These are phyloP conservation scores for Physeter macrocephalus DNA, from an alignment of 2,113 vertebrate genomes.

Conservation along the genomic window DNA sequence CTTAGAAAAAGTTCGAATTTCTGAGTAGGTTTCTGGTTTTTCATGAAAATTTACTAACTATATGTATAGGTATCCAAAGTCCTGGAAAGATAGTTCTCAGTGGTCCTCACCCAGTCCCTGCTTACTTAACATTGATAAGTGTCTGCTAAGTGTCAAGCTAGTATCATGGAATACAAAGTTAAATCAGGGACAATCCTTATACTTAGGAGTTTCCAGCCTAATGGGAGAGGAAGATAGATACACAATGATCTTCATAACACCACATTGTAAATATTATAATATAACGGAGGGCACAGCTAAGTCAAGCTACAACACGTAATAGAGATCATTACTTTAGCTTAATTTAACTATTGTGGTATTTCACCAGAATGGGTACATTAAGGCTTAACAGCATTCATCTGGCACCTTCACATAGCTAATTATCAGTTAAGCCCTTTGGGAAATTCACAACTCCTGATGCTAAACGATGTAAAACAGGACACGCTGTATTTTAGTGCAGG, in stretches of 20 bases:
- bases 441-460: not conserved
- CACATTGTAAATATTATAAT: not conserved
- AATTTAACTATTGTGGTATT: not conserved
- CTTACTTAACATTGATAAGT: not conserved
- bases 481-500: not conserved
- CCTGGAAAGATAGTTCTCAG: not conserved
- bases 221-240: not conserved
- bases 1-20: not conserved
- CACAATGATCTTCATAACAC: not conserved
- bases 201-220: not conserved
- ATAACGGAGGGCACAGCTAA: not conserved
- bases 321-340: not conserved
- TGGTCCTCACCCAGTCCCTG: not conserved
- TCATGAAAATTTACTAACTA: not conserved
- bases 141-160: not conserved
- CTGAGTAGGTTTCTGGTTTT: not conserved
- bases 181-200: not conserved
- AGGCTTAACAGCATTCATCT: not conserved
- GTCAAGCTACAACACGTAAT: not conserved
- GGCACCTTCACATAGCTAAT: not conserved
- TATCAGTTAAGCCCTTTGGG: not conserved
- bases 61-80: not conserved
- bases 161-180: not conserved
- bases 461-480: not conserved
- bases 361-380: not conserved